Conservation (phyloP, 2,797 vertebrate genomes). For the Sebastes kiyomatsui region DNA sequence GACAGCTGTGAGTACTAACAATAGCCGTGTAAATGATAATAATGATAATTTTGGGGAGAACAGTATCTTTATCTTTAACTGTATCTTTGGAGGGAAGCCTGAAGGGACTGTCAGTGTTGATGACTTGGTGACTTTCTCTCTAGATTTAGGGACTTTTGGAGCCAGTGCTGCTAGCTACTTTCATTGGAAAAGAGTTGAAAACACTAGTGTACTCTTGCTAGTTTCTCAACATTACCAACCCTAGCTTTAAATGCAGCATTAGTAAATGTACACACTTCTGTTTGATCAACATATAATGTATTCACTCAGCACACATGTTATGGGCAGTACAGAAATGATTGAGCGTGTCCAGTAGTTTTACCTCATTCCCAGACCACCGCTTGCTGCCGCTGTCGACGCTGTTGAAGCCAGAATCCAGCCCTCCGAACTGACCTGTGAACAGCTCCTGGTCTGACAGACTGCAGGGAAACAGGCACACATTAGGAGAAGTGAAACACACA, state of each 20-base stretch:
- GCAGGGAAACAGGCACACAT: background rate
- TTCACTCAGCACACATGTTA: background rate
- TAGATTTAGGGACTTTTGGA: no score
- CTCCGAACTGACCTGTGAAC: conserved; percentile 83
- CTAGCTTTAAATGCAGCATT: background rate
- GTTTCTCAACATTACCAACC: no score
- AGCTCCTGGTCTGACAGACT: conserved; percentile 90
- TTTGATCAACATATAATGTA: background rate
- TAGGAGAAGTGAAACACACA: background rate
- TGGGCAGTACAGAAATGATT: background rate
- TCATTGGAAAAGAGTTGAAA: no score
- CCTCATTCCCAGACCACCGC: conserved; percentile 93
- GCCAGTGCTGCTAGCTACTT: no score
- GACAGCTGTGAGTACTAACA: no score
- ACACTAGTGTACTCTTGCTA: no score
- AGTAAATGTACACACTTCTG: background rate
- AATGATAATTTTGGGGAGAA: no score
- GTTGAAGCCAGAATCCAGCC: conserved; percentile 91
- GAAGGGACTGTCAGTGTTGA: no score
- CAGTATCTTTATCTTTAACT: no score
- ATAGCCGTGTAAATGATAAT: no score
- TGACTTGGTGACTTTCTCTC: no score
- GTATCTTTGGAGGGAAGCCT: no score
- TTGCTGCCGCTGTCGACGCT: conserved; percentile 94
- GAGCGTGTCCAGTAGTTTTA: conserved; percentile 38